Base-by-base conservation (phyloP, 2,888 invertebrate species). In the Temnothorax rugatulus region DNA sequence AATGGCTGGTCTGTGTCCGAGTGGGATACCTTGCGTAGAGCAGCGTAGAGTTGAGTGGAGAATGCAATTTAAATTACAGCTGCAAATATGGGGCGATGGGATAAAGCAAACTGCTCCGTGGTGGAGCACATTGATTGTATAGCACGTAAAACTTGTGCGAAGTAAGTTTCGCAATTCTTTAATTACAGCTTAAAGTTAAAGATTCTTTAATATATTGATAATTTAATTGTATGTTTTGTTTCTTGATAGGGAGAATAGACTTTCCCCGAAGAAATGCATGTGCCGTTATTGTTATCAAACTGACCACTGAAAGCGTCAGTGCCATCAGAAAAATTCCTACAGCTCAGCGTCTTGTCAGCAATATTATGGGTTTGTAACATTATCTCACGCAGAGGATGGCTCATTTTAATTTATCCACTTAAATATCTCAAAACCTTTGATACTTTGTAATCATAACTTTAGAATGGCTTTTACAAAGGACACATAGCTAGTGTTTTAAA, bases 251-350 rank as follows among this genome's bases (percentile, higher is more conserved):
- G 97, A 38, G 95, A 95, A 52, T 95, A 95, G 84, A 93, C 92
- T 66, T 97, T 99, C n/a, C 93, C 95, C 96, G 88, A 96, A 96
- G 90, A 95, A 96, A 86, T 97, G 97, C 92, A 96, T 97, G 90
- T 99, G 99, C 93, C 96, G 98, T 87, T 99, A 98, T 95, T 99
- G 99, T 95, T 99, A 99, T 95, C 99, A 99, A 95, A 98, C 99
- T 21, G 97, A 98, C 61, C 96, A 96, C 85, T 97, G 97, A 97
- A 98, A 99, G 92, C 98, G 99, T 93, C 96, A 96, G 21, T 99
- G 99, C 95, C 96, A 97, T 64, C 96, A 97, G 91, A 97, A 97
- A 92, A 97, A 97, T 54, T 97, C 96, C 90, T 99, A 99, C 93
- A 97, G 97, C 93, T 97, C 98, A 11, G 96, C 97, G 38, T 97